These are phyloP conservation scores for Chrosomus eos DNA, from an alignment of 2,797 vertebrate genomes.

Conservation along the genomic window DNA sequence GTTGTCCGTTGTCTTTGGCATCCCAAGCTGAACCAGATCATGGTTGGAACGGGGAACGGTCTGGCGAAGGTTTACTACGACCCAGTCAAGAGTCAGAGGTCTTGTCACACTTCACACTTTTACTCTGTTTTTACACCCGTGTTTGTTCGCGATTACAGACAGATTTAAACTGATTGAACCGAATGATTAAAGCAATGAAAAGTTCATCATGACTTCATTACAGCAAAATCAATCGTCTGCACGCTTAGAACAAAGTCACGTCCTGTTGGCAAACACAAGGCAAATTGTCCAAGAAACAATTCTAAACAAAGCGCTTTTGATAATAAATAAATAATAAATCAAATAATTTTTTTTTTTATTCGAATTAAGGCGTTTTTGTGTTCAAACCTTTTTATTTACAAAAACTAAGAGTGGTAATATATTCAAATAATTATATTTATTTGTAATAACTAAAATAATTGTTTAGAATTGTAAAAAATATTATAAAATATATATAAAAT, in stretches of 20 bases:
- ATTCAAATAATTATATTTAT: neutral
- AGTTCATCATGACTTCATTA: neutral
- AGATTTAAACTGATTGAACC: neutral
- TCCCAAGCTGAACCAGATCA: slow-evolving; percentile 97
- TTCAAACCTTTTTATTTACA: neutral
- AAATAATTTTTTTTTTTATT: too few species aligned
- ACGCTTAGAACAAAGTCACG: neutral
- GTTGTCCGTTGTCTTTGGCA: slow-evolving; percentile 97
- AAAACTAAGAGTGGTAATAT: neutral
- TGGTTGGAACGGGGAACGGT: slow-evolving; percentile 96
- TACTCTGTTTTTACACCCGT: neutral
- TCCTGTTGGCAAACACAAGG: neutral
- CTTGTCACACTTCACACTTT: neutral
- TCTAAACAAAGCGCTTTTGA: neutral
- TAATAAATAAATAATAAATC: too few species aligned
- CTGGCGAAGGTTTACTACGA: slow-evolving; percentile 96
- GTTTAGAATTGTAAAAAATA: too few species aligned
- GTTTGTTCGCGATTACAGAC: neutral
- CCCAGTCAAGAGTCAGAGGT: slow-evolving; percentile 94
- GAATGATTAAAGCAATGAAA: neutral
- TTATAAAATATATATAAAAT: too few species aligned
- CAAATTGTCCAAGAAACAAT: neutral
- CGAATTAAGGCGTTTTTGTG: too few species aligned
- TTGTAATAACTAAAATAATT: neutral
- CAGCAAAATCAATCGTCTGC: neutral